Conservation (phyloP, 1,140 invertebrate species). For the honey bee (Apis mellifera) region Amel_HAv3.1 CM009937.2:2593001-2593500, state of each 20-base stretch:
- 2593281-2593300: not conserved
- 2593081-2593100: not conserved
- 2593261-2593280: not conserved
- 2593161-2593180: slow-evolving; percentile 44
- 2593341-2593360: not conserved
- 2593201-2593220: slow-evolving; percentile 20
- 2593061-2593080: not conserved
- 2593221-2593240: slow-evolving; percentile 33
- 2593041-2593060: not conserved
- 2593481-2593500: too few species aligned
- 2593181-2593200: slow-evolving; percentile 27
- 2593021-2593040: not conserved
- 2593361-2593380: not conserved
- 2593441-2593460: too few species aligned
- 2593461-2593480: not conserved
- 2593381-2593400: not conserved
- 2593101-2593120: not conserved
- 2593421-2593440: not conserved
- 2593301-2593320: slow-evolving; percentile 8
- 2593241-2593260: slow-evolving; percentile 8
- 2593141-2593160: slow-evolving; percentile 2
- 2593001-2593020: not conserved
- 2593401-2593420: not conserved
- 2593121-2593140: not conserved
- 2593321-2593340: not conserved